These are phyloP conservation scores for Cylloceria caligata DNA, from an alignment of 2,888 invertebrate species.

Conservation along the genomic window DNA sequence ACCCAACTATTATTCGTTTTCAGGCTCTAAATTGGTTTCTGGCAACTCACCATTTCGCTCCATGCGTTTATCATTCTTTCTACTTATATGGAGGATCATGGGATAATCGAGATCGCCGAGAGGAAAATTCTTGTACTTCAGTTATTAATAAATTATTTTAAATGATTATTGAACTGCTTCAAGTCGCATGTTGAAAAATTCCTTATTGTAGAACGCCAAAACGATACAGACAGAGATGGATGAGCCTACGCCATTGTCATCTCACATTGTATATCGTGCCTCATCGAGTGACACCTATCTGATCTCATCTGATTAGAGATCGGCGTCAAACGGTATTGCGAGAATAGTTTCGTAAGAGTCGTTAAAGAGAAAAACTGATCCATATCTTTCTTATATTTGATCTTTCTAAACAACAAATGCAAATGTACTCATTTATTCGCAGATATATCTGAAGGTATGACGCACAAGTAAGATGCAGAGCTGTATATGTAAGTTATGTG, in stretches of 20 bases:
- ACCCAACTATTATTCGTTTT: no score
- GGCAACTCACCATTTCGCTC: no score
- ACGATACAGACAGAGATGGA: conserved; percentile 12
- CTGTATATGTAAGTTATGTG: no score
- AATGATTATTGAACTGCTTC: no score
- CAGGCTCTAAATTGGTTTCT: no score
- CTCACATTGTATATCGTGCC: conserved; percentile 11
- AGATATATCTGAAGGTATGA: no score
- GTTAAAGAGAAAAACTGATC: conserved; percentile 31
- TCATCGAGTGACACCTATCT: conserved; percentile 35
- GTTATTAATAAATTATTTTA: background rate
- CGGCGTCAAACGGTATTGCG: conserved; percentile 23
- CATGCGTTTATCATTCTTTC: no score
- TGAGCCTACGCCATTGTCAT: conserved; percentile 23
- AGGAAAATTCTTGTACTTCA: background rate
- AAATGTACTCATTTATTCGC: conserved; percentile 44
- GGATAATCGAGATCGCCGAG: background rate
- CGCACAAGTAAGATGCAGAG: no score
- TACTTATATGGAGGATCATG: background rate
- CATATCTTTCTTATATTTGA: conserved; percentile 19
- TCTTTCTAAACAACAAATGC: conserved; percentile 28
- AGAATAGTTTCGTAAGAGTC: conserved; percentile 33
- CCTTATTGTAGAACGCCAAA: background rate
- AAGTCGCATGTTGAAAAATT: no score
- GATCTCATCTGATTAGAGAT: conserved; percentile 57